Evolutionary conservation across 2,113 vertebrate genomes (phyloP).

Genomic region (Pao palembangensis): DNA sequence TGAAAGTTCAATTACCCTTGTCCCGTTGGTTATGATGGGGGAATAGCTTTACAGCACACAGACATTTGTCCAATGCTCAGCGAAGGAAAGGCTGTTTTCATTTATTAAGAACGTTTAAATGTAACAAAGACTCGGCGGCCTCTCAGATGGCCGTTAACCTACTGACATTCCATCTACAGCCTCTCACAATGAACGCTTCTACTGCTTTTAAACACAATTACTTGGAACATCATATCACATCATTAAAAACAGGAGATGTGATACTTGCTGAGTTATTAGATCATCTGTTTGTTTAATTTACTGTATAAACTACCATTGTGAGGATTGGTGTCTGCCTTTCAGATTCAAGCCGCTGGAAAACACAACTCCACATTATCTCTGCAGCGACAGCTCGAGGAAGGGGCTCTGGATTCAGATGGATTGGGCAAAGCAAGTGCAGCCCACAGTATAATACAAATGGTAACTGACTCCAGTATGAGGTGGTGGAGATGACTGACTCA

Average conservation of each 20-base stretch:
- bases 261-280: constrained; percentile 42
- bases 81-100: constrained; percentile 41
- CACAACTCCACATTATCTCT: too few species aligned
- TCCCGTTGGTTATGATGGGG: constrained; percentile 47
- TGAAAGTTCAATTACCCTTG: constrained; percentile 61
- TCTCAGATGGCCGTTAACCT: constrained; percentile 61
- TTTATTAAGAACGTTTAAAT: constrained; percentile 42
- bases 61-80: constrained; percentile 26
- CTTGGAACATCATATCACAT: constrained; percentile 28
- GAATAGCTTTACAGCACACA: constrained; percentile 32
- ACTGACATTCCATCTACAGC: constrained; percentile 44
- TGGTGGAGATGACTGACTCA: too few species aligned
- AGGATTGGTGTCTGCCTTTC: too few species aligned
- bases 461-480: too few species aligned
- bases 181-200: constrained; percentile 27
- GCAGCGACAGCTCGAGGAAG: too few species aligned
- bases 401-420: too few species aligned
- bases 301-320: constrained; percentile 20
- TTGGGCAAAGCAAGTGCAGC: too few species aligned
- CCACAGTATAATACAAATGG: too few species aligned
- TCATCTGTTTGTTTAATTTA: constrained; percentile 44
- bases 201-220: constrained; percentile 38
- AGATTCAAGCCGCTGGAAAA: too few species aligned
- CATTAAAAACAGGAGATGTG: constrained; percentile 32
- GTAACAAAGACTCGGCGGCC: constrained; percentile 51